These are phyloP conservation scores for Acanthochromis polyacanthus DNA, from an alignment of 2,113 vertebrate species.

Conservation along the genomic window DNA sequence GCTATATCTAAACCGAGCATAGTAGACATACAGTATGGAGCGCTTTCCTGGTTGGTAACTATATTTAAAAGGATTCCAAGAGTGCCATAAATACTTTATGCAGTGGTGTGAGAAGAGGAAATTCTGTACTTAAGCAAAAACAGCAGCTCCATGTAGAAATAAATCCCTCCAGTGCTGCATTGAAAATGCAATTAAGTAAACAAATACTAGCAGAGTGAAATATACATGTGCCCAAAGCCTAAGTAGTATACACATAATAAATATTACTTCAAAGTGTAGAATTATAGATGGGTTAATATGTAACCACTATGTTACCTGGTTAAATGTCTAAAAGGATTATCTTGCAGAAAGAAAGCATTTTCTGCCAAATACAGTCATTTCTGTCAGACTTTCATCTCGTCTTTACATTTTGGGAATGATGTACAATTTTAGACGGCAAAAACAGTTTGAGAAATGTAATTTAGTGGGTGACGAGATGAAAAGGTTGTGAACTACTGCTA, in stretches of 20 bases:
- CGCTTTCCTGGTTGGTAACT: conserved; percentile 2
- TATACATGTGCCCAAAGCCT: no score
- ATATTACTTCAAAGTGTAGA: neutral
- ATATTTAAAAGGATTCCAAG: conserved; percentile 12
- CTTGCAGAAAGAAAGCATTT: no score
- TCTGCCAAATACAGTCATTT: no score
- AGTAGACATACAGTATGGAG: conserved; percentile 17
- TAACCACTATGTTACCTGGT: neutral
- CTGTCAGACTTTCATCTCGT: no score
- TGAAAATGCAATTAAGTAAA: conserved; percentile 12
- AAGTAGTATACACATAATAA: neutral
- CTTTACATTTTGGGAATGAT: no score
- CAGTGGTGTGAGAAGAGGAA: neutral
- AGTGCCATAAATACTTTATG: conserved; percentile 41
- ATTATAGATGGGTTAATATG: neutral
- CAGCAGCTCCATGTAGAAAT: neutral
- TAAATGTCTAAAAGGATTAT: no score
- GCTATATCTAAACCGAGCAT: conserved; percentile 6
- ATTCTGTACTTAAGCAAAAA: conserved; percentile 17
- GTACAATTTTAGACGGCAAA: no score
- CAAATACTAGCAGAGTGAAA: conserved; percentile 1
- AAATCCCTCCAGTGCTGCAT: neutral
- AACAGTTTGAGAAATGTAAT: no score
- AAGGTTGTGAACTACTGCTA: no score
- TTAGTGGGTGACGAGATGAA: no score